Percentiles rank a stretch among this genome's conserved stretches.
phyloP scores from a whole-genome alignment of 2,797 vertebrate genomes.

The Hemitrygon akajei region DNA sequence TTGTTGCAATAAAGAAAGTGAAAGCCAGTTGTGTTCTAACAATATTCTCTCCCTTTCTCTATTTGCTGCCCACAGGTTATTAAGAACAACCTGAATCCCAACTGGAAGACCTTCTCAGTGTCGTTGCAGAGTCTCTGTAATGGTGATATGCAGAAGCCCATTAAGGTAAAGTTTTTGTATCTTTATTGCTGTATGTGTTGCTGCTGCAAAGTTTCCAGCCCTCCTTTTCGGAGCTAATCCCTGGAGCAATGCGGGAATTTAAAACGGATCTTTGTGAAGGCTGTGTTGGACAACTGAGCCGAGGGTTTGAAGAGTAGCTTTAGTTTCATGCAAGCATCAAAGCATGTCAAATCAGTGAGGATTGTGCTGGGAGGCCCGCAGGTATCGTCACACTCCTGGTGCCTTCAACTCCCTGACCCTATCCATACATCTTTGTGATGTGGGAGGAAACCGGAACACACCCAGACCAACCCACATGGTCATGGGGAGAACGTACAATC shows the following conservation, averaged over 20 bases:
- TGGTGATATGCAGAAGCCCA: constrained; percentile 66
- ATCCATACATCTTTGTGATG: no score
- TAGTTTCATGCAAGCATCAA: no score
- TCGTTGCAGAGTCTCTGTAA: constrained; percentile 79
- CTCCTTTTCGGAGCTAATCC: background rate
- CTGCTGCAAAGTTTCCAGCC: background rate
- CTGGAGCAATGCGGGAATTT: constrained; percentile 22
- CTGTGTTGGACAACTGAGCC: no score
- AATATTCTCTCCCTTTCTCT: background rate
- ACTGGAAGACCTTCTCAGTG: constrained; percentile 76
- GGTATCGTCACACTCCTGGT: no score
- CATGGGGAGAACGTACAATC: no score
- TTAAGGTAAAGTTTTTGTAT: constrained; percentile 65
- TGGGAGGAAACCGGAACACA: no score
- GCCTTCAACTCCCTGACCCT: no score
- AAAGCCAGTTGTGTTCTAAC: background rate
- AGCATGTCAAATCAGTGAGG: no score
- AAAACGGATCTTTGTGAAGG: background rate
- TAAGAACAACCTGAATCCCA: constrained; percentile 84
- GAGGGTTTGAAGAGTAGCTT: no score
- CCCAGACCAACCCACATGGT: no score
- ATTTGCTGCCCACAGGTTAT: constrained; percentile 64
- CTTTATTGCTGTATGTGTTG: background rate
- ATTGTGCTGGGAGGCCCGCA: no score
- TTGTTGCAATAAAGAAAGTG: background rate